Percentiles rank a stretch among this genome's conserved stretches.
These are phyloP conservation scores for Acomys russatus DNA, from an alignment of 2,797 vertebrate species.

Conservation along the genomic window DNA sequence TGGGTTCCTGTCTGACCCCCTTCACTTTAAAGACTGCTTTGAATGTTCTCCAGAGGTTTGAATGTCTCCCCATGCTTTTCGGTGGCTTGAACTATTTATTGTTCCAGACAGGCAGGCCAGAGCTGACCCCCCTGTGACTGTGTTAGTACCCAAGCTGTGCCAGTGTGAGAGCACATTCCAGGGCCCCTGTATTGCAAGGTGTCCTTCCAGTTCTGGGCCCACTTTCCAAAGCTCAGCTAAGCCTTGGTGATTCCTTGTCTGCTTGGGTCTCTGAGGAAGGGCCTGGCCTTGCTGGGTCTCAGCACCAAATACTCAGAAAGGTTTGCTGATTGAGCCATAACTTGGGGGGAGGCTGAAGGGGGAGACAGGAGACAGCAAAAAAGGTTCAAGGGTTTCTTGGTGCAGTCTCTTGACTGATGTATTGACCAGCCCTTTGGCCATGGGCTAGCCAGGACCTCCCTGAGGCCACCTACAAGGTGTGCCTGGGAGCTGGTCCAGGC, in stretches of 20 bases:
- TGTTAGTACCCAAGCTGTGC: neutral
- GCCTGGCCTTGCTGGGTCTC: neutral
- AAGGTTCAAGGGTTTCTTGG: too few relatives aligned
- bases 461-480: neutral
- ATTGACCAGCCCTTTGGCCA: neutral
- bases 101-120: neutral
- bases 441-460: neutral
- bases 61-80: neutral
- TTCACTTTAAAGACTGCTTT: neutral
- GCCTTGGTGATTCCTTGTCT: neutral
- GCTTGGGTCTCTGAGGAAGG: neutral
- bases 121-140: neutral
- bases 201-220: neutral
- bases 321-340: neutral
- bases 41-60: neutral
- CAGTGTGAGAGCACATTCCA: neutral
- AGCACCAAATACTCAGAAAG: neutral
- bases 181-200: neutral
- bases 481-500: neutral
- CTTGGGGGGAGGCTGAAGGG: neutral
- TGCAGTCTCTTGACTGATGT: neutral
- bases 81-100: too few relatives aligned
- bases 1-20: neutral
- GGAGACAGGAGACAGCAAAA: too few relatives aligned
- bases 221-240: too few relatives aligned